phyloP scores from a whole-genome alignment of 2,113 vertebrate genomes.

The Anolis sagrei region DNA sequence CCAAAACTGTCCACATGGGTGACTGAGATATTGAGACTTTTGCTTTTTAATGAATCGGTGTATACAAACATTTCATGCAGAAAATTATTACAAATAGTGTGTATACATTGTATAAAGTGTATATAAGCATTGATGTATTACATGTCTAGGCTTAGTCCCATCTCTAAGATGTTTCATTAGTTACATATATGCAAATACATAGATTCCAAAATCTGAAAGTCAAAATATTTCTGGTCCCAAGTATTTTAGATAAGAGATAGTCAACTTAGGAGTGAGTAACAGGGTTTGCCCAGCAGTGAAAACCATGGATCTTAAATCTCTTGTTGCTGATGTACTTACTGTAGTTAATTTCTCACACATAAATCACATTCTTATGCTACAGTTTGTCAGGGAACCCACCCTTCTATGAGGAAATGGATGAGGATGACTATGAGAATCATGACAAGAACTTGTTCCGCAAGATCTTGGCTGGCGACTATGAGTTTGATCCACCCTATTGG shows the following conservation, averaged over 20 bases:
- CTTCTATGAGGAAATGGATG: constrained; percentile 95
- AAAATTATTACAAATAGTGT: too few species aligned
- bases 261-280: background rate
- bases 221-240: background rate
- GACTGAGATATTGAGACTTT: too few species aligned
- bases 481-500: constrained; percentile 98
- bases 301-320: background rate
- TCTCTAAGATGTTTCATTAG: too few species aligned
- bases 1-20: too few species aligned
- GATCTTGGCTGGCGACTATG: constrained; percentile 95
- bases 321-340: background rate
- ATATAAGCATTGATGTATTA: too few species aligned
- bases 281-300: background rate
- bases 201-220: too few species aligned
- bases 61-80: too few species aligned
- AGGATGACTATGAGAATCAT: constrained; percentile 96
- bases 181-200: too few species aligned
- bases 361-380: background rate
- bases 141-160: too few species aligned
- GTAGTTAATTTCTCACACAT: background rate
- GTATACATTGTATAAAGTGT: too few species aligned
- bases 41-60: too few species aligned
- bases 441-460: constrained; percentile 98
- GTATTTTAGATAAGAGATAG: background rate
- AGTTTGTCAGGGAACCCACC: constrained; percentile 97